Conservation (phyloP, 2,113 vertebrate genomes). For the Silurus glanis region DNA sequence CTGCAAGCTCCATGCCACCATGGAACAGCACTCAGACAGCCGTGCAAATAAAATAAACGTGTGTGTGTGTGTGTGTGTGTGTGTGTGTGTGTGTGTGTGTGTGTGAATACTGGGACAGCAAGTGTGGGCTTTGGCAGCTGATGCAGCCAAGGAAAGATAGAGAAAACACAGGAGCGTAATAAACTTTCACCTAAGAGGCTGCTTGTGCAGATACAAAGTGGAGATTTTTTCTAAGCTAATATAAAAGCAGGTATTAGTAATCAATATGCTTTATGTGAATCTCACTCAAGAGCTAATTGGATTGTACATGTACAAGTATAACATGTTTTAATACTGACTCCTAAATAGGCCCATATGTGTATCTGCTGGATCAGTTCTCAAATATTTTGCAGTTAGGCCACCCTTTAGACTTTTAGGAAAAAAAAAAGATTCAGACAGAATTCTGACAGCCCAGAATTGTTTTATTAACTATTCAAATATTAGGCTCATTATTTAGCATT, state of each 20-base stretch:
- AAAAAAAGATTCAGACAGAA: neutral
- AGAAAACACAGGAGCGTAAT: conserved; percentile 38
- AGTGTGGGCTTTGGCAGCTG: conserved; percentile 63
- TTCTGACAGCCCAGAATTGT: neutral
- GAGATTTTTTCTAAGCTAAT: neutral
- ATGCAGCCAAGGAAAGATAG: conserved; percentile 15
- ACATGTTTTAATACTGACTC: neutral
- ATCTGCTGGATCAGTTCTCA: neutral
- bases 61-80: conserved; percentile 53
- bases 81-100: conserved; percentile 47
- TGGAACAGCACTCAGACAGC: conserved; percentile 66
- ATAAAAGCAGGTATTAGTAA: neutral
- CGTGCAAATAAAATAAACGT: conserved; percentile 73
- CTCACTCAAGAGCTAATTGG: neutral
- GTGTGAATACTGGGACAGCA: conserved; percentile 71
- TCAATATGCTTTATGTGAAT: neutral
- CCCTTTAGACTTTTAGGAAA: neutral
- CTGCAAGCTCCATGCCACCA: conserved; percentile 20
- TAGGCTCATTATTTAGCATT: neutral
- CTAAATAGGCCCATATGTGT: neutral
- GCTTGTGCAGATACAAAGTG: neutral
- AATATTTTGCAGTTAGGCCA: neutral
- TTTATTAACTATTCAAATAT: neutral
- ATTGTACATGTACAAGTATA: neutral
- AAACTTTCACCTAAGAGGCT: neutral